phyloP scores from a whole-genome alignment of 2,888 invertebrate genomes.

The Platerodrilus igneus region DNA sequence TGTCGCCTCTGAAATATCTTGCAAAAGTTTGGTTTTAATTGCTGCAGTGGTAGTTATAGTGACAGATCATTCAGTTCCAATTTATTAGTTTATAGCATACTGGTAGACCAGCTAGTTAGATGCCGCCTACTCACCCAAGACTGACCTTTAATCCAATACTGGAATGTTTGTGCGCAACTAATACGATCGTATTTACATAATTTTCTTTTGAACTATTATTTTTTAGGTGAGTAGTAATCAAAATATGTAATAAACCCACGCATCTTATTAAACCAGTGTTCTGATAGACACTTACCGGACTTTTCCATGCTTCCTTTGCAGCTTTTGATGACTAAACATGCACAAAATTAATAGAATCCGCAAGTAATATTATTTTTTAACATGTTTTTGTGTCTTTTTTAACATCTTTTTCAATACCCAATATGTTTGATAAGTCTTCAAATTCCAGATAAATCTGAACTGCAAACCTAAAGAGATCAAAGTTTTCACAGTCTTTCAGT shows the following conservation, averaged over 20 bases:
- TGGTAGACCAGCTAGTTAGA: slow-evolving; percentile 33
- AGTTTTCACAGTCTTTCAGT: no score
- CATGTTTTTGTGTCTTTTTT: slow-evolving; percentile 1
- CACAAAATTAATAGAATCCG: slow-evolving; percentile 27
- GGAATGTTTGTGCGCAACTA: slow-evolving; percentile 29
- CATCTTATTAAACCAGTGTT: slow-evolving; percentile 33
- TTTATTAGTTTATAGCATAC: slow-evolving; percentile 33
- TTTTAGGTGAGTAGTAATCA: slow-evolving; percentile 27
- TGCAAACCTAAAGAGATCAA: no score
- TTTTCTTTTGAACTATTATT: slow-evolving; percentile 29
- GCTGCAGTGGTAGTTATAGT: slow-evolving; percentile 27
- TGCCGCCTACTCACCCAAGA: slow-evolving; percentile 32
- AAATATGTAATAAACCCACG: slow-evolving; percentile 28
- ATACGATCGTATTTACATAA: slow-evolving; percentile 30
- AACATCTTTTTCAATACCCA: no score
- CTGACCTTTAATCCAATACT: slow-evolving; percentile 28
- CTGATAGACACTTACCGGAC: slow-evolving; percentile 25
- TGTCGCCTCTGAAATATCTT: no score
- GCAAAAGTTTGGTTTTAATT: slow-evolving; percentile 32
- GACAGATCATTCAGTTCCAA: slow-evolving; percentile 30
- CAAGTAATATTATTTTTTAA: slow-evolving; percentile 18
- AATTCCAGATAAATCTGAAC: no score
- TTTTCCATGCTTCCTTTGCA: slow-evolving; percentile 31
- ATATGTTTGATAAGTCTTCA: no score
- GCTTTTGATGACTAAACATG: slow-evolving; percentile 28